Evolutionary conservation across 1,140 invertebrate species (phyloP).

Genomic region (Zelostemma sp.): DNA sequence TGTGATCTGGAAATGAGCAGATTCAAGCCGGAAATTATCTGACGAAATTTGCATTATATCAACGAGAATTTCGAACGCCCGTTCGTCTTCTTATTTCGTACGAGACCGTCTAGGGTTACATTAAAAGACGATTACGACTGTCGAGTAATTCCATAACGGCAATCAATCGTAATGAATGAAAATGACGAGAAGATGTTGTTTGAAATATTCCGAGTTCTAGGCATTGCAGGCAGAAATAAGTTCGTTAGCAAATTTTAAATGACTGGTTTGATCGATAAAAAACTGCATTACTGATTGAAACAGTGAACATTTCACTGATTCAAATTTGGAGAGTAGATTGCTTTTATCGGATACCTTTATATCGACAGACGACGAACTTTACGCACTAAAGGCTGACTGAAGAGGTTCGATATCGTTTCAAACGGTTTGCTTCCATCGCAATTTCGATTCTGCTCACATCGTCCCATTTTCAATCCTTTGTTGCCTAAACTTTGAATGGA

Average conservation of each 20-base stretch:
- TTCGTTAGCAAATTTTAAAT: constrained; percentile 13
- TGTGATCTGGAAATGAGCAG: constrained; percentile 37
- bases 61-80: neutral
- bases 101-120: too few relatives aligned
- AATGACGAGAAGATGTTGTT: neutral
- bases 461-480: constrained; percentile 28
- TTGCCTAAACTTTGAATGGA: constrained; percentile 38
- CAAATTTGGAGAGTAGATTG: constrained; percentile 21
- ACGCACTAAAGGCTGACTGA: constrained; percentile 15
- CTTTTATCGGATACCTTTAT: constrained; percentile 26
- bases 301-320: too few relatives aligned
- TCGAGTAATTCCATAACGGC: too few relatives aligned
- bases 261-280: too few relatives aligned
- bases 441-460: constrained; percentile 19
- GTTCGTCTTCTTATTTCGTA: too few relatives aligned
- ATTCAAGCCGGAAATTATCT: constrained; percentile 42
- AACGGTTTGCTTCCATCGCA: constrained; percentile 24
- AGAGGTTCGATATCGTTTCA: constrained; percentile 24
- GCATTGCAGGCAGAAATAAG: constrained; percentile 3
- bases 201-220: constrained; percentile 3
- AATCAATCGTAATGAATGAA: neutral
- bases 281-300: too few relatives aligned
- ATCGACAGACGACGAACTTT: constrained; percentile 17
- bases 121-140: too few relatives aligned
- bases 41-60: constrained; percentile 42